Evolutionary conservation across 53 echinoderm and acorn worm genomes (phyloP), one percentile per base, ranked within the genome.

Genomic region (Hippasteria phrygiana): DNA sequence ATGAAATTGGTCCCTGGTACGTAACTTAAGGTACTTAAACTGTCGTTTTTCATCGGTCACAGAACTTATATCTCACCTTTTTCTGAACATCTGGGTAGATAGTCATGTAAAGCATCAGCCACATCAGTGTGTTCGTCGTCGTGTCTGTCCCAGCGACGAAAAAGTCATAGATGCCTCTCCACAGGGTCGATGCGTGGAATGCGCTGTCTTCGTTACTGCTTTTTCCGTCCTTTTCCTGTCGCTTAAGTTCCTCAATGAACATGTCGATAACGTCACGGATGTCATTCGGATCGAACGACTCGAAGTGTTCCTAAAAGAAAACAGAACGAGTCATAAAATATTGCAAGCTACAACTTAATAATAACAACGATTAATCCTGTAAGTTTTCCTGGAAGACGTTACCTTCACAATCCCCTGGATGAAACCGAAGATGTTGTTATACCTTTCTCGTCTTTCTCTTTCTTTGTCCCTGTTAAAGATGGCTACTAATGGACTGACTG

Each of bases 221-320:
- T 85, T 51, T 71, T 2, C 89, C 79, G 20, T 34, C 17, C 18
- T 53, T 41, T 41, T 71, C 79, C 41, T 39, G 70, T 64, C 22
- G 51, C 12, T 55, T 29, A 11, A 67, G 33, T 62, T 89, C 80
- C 4, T 31, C 65, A 11, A 79, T 16, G 34, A 53, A 70, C 89
- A 89, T 89, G 56, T 89, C 89, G 39, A 89, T 89, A 28, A 89
- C 71, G 55, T 89, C 89, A 16, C 78, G 78, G 27, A 88, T 42
- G 40, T 78, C 71, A 35, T 78, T 78, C 11, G 31, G 53, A 70
- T 89, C 89, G 22, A 66, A 89, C 1, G 79, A 51, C 12, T 48
- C 66, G 16, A 51, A 51, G 41, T 89, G 89, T 3, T 89, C 89
- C 74, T 89, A n/a, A n/a, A n/a, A 37, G 36, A 59, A 16, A 54